Conservation (phyloP, 2,888 invertebrate genomes). For the Dasysyrphus albostriatus region DNA sequence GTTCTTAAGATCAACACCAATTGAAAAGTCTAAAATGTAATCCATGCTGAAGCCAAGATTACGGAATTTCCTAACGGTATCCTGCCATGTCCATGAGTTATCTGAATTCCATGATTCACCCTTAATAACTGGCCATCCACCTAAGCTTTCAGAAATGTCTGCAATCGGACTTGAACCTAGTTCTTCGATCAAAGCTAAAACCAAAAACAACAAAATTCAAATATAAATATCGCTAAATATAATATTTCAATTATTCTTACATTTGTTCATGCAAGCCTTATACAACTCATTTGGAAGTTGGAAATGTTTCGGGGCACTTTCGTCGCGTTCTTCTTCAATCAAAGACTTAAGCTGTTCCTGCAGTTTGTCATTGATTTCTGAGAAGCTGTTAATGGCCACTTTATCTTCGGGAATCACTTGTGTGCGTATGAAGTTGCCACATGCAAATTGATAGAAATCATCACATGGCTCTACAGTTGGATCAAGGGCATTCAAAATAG, state of each 20-base stretch:
- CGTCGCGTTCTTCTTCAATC: constrained; percentile 81
- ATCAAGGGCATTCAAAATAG: constrained; percentile 88
- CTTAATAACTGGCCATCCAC: constrained; percentile 97
- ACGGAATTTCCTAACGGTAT: constrained; percentile 92
- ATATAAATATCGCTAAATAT: background rate
- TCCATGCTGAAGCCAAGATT: constrained; percentile 93
- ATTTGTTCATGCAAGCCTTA: constrained; percentile 84
- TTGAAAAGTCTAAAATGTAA: constrained; percentile 95
- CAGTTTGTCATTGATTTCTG: constrained; percentile 83
- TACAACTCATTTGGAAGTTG: constrained; percentile 83
- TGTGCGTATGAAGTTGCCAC: constrained; percentile 88
- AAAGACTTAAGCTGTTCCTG: constrained; percentile 83
- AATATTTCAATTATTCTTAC: constrained; percentile 77
- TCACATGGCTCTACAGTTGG: constrained; percentile 89
- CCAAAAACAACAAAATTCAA: background rate
- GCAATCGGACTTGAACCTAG: constrained; percentile 90
- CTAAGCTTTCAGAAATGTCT: constrained; percentile 89
- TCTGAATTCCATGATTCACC: constrained; percentile 90
- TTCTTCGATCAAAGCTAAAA: constrained; percentile 89
- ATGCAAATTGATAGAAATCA: constrained; percentile 91
- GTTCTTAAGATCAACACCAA: constrained; percentile 95
- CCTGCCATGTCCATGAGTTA: constrained; percentile 90
- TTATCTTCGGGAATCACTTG: constrained; percentile 90
- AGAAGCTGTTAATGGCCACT: constrained; percentile 83
- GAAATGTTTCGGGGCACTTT: constrained; percentile 82